Conservation (phyloP, 37 sponge, comb jelly and placozoan genomes). For the Oscarella lobularis region DNA sequence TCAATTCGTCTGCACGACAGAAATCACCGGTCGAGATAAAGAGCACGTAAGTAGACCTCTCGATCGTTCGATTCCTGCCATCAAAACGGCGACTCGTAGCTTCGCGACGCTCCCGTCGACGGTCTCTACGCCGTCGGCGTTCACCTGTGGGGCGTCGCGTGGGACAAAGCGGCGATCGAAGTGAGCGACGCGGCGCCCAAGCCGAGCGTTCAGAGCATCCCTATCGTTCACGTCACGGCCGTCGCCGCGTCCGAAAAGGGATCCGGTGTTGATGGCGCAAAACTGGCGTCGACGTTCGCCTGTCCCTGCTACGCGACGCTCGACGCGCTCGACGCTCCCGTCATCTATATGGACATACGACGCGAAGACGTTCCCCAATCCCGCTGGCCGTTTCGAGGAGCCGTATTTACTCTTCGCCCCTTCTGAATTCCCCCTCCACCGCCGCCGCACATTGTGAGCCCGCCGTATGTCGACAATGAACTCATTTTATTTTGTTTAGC, state of each 20-base stretch:
- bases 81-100: slow-evolving; percentile 19
- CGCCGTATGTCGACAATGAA: too few species aligned
- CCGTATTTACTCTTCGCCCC: neutral
- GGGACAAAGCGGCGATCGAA: slow-evolving; percentile 25
- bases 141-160: slow-evolving; percentile 60
- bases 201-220: neutral
- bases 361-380: neutral
- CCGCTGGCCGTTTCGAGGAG: neutral
- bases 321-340: too few species aligned
- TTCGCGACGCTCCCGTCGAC: slow-evolving; percentile 70
- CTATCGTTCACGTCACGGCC: neutral
- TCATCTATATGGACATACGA: neutral
- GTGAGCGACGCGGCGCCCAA: neutral
- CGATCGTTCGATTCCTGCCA: neutral
- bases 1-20: slow-evolving; percentile 25
- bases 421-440: too few species aligned
- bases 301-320: neutral
- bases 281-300: neutral
- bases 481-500: too few species aligned
- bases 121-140: slow-evolving; percentile 59
- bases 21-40: slow-evolving; percentile 64
- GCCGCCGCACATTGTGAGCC: too few species aligned
- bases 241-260: neutral
- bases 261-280: neutral
- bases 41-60: slow-evolving; percentile 46